These are phyloP conservation scores for Pyrrhura leucotis DNA, from an alignment of 2,797 vertebrate genomes.

Conservation along the genomic window DNA sequence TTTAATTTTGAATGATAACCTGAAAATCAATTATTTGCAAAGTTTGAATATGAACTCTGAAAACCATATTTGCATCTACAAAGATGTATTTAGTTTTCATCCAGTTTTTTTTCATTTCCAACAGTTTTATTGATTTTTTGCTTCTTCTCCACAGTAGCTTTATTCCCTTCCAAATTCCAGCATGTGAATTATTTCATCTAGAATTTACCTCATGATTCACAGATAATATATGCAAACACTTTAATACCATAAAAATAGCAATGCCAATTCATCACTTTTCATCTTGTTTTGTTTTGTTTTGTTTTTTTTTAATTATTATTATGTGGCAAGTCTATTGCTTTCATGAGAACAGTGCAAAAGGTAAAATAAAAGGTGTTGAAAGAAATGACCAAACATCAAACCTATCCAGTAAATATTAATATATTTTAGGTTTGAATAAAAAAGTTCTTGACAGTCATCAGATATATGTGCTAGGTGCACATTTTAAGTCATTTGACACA, in stretches of 20 bases:
- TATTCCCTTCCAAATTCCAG: conserved; percentile 23
- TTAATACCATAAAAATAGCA: conserved; percentile 21
- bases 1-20: background rate
- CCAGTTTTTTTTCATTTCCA: background rate
- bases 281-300: background rate
- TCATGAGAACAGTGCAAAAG: background rate
- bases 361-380: background rate
- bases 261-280: background rate
- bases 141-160: background rate
- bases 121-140: background rate
- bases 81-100: background rate
- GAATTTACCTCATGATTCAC: conserved; percentile 9
- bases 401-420: background rate
- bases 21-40: background rate
- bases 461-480: background rate
- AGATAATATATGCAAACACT: background rate
- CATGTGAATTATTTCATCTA: conserved; percentile 10
- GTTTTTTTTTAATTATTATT: background rate
- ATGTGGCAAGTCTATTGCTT: background rate
- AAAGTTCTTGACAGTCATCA: background rate
- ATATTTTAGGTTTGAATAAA: background rate
- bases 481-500: background rate
- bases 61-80: background rate
- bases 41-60: background rate
- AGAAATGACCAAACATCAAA: background rate